Conservation (phyloP, 2,888 invertebrate genomes). For the Volucella bombylans region DNA sequence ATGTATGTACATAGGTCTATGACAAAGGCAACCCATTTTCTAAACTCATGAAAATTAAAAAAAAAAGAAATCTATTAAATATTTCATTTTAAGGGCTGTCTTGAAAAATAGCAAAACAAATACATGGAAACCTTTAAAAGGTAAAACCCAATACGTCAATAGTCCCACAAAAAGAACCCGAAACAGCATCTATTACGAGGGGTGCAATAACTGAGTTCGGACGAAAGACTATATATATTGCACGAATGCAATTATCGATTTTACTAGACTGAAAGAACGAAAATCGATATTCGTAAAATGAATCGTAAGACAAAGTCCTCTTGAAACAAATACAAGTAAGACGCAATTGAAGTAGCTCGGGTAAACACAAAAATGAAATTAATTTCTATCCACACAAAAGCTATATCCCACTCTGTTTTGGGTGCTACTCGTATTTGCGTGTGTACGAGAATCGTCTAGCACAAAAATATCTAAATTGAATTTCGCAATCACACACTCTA, state of each 20-base stretch:
- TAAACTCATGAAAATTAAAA: too few relatives aligned
- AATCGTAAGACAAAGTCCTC: not conserved
- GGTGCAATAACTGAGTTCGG: slow-evolving; percentile 48
- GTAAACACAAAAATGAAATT: slow-evolving; percentile 35
- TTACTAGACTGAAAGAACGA: not conserved
- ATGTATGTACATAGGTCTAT: too few relatives aligned
- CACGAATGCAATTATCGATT: slow-evolving; percentile 51
- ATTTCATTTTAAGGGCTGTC: too few relatives aligned
- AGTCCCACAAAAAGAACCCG: slow-evolving; percentile 64
- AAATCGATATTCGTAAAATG: slow-evolving; percentile 17
- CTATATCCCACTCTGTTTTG: not conserved
- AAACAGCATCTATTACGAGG: slow-evolving; percentile 56
- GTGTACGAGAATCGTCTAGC: not conserved
- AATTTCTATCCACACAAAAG: slow-evolving; percentile 11
- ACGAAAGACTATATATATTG: slow-evolving; percentile 6
- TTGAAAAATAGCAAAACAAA: not conserved
- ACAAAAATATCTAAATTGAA: slow-evolving; percentile 61
- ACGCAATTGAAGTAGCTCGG: slow-evolving; percentile 8
- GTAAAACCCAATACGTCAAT: slow-evolving; percentile 46
- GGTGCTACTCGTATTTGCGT: not conserved
- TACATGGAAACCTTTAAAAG: slow-evolving; percentile 18
- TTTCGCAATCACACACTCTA: slow-evolving; percentile 40
- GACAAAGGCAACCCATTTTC: too few relatives aligned
- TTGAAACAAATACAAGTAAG: not conserved
- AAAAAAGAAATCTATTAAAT: too few relatives aligned